phyloP scores from a whole-genome alignment of 2,113 vertebrate genomes.

The Cercopithecus mona region DNA sequence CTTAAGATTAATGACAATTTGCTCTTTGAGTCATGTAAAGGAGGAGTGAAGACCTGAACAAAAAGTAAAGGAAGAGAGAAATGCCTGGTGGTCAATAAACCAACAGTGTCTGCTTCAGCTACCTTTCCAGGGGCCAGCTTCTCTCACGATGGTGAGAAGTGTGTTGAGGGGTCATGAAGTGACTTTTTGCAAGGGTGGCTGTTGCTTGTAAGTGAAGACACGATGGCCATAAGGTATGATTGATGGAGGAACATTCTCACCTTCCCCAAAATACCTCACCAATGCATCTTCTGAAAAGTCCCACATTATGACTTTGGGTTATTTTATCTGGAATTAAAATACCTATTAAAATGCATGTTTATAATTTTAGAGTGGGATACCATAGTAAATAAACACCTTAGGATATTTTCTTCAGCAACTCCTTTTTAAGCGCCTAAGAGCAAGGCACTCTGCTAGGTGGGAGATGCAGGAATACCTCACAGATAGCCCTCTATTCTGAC shows the following conservation, averaged over 20 bases:
- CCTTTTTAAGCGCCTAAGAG: neutral
- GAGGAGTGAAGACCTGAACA: neutral
- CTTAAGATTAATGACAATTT: neutral
- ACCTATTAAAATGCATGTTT: neutral
- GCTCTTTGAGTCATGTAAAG: neutral
- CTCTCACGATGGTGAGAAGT: neutral
- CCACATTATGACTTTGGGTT: neutral
- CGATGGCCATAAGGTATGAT: neutral
- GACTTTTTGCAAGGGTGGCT: neutral
- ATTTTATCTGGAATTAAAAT: conserved; percentile 20
- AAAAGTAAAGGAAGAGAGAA: conserved; percentile 8
- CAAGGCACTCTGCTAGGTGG: neutral
- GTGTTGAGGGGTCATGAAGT: neutral
- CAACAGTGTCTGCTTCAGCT: no score
- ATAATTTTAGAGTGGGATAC: neutral
- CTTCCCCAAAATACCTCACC: neutral
- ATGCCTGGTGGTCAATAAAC: neutral
- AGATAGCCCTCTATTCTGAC: neutral
- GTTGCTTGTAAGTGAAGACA: neutral
- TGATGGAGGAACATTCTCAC: neutral
- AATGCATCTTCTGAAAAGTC: neutral
- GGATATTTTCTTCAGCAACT: neutral
- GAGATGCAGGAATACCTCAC: neutral
- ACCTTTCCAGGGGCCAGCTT: neutral
- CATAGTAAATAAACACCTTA: neutral